phyloP scores from a whole-genome alignment of 2,113 vertebrate species.

The Bubo blakistoni region DNA sequence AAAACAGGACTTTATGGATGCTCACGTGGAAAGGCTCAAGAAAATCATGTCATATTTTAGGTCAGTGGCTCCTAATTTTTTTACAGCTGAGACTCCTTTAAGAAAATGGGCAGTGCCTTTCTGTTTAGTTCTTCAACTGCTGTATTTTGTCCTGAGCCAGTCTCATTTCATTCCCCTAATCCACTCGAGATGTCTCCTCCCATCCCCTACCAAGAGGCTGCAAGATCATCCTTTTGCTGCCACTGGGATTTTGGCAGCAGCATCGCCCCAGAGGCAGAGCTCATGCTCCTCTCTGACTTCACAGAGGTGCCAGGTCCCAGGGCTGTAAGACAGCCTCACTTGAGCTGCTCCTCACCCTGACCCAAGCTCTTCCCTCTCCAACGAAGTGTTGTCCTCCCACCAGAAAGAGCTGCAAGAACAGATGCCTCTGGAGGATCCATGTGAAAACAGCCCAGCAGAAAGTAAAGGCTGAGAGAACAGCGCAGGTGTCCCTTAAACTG shows the following conservation, averaged over 20 bases:
- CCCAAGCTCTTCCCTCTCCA: background rate
- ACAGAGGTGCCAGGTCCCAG: background rate
- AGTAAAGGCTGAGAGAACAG: background rate
- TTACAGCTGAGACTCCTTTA: background rate
- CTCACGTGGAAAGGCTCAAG: background rate
- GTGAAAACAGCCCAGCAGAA: background rate
- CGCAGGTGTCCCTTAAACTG: background rate
- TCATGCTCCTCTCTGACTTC: background rate
- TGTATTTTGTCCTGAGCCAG: background rate
- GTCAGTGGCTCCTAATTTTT: background rate
- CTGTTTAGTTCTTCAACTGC: background rate
- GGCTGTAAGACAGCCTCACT: background rate
- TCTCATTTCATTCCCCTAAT: background rate
- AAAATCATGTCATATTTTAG: background rate
- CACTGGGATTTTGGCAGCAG: background rate
- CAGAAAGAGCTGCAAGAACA: background rate
- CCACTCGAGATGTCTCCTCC: background rate
- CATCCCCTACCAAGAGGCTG: background rate
- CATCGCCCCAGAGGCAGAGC: background rate
- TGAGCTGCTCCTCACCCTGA: background rate
- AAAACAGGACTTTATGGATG: background rate
- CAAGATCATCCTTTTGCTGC: background rate
- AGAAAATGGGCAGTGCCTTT: background rate
- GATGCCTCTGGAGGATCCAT: background rate
- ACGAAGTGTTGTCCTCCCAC: background rate